A percentile compares a stretch with the other conserved stretches of the same genome.
Conservation (phyloP, 2,113 vertebrate species). For the Clarias batrachus region DNA sequence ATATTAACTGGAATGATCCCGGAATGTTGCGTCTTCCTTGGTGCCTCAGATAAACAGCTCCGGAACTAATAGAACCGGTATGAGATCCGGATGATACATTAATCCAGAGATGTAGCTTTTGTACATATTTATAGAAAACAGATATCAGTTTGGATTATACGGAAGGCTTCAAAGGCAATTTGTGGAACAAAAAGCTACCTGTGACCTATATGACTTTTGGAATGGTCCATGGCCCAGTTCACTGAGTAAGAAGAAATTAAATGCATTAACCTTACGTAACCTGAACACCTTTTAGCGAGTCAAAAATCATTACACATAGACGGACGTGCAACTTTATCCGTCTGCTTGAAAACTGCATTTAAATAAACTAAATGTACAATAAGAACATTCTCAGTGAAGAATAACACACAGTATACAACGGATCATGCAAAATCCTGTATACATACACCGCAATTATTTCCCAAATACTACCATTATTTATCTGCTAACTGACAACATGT, state of each 20-base stretch:
- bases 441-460: background rate
- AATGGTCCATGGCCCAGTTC: no score
- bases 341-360: background rate
- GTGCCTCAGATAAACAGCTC: background rate
- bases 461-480: background rate
- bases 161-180: background rate
- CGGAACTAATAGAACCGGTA: background rate
- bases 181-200: background rate
- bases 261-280: background rate
- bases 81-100: constrained; percentile 17
- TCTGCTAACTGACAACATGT: background rate
- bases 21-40: background rate
- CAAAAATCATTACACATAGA: background rate
- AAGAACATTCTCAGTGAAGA: no score
- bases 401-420: no score
- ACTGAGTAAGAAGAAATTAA: no score
- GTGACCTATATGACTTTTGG: no score
- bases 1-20: background rate
- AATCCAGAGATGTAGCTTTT: background rate
- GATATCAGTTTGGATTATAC: background rate
- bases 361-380: no score
- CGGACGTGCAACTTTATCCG: background rate
- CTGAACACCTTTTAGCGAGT: background rate
- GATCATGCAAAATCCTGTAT: no score
- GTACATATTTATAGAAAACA: background rate